phyloP scores from a whole-genome alignment of 2,888 invertebrate species.

The Lapara coniferarum region DNA sequence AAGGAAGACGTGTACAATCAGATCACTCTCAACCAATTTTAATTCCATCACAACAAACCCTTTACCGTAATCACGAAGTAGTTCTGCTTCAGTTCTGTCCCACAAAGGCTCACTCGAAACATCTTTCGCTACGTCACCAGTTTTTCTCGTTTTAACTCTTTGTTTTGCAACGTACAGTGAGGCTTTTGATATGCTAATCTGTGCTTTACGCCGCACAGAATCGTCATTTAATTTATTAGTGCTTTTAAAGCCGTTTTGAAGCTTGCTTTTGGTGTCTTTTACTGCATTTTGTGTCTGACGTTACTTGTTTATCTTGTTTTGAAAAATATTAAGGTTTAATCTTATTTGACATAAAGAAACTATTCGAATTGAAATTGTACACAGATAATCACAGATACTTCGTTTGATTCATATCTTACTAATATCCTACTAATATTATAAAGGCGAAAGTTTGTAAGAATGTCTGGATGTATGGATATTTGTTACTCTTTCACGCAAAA shows the following conservation, averaged over 20 bases:
- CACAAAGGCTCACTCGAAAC: slow-evolving; percentile 42
- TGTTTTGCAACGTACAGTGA: slow-evolving; percentile 44
- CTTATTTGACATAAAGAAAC: too few relatives aligned
- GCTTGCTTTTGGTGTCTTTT: slow-evolving; percentile 2
- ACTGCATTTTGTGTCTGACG: not conserved
- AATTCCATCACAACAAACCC: slow-evolving; percentile 33
- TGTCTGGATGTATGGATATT: too few relatives aligned
- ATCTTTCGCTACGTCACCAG: slow-evolving; percentile 46
- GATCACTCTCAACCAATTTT: slow-evolving; percentile 36
- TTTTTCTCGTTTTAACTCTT: slow-evolving; percentile 45
- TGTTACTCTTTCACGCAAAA: too few relatives aligned
- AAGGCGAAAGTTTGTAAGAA: too few relatives aligned
- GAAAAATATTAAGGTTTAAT: too few relatives aligned
- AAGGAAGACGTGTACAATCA: not conserved
- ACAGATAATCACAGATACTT: too few relatives aligned
- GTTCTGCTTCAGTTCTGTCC: slow-evolving; percentile 35
- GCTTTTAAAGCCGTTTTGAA: slow-evolving; percentile 28
- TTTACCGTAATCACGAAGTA: slow-evolving; percentile 38
- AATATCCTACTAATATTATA: too few relatives aligned
- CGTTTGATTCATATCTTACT: too few relatives aligned
- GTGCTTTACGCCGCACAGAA: slow-evolving; percentile 33
- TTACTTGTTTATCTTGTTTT: too few relatives aligned
- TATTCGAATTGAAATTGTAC: too few relatives aligned
- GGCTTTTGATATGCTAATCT: slow-evolving; percentile 51
- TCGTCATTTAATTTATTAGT: slow-evolving; percentile 42